Evolutionary conservation across 2,113 vertebrate genomes (phyloP).

Genomic region (Channa maculata): DNA sequence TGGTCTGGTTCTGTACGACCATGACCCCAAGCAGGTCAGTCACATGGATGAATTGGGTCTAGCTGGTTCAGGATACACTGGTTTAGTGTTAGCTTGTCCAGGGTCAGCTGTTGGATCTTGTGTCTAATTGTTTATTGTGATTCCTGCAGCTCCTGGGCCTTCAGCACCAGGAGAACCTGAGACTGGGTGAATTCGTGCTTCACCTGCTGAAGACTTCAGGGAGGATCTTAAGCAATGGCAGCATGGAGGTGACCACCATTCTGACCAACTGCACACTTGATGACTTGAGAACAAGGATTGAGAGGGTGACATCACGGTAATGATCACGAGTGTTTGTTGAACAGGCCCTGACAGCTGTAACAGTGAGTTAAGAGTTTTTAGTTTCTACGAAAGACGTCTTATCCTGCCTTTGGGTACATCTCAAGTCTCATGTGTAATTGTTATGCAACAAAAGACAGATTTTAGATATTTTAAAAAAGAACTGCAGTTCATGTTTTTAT

Average conservation of each 20-base stretch:
- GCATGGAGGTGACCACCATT: slow-evolving; percentile 83
- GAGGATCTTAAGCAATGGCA: slow-evolving; percentile 83
- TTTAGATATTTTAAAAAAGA: no score
- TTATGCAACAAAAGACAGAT: no score
- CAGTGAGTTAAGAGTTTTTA: no score
- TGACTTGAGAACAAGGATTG: slow-evolving; percentile 88
- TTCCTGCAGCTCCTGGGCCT: slow-evolving; percentile 17
- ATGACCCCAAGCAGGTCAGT: slow-evolving; percentile 84
- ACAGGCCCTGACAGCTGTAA: no score
- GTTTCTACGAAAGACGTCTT: no score
- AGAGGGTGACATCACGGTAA: slow-evolving; percentile 92
- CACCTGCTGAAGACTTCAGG: slow-evolving; percentile 85
- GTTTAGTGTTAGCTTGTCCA: not conserved
- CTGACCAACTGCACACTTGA: slow-evolving; percentile 92
- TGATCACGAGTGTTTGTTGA: not conserved
- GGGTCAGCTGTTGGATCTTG: not conserved
- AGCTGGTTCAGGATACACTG: not conserved
- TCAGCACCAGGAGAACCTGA: slow-evolving; percentile 74
- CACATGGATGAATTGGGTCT: not conserved
- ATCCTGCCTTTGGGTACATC: no score
- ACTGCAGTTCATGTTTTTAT: no score
- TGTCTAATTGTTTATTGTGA: slow-evolving; percentile 1
- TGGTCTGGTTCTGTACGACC: slow-evolving; percentile 89
- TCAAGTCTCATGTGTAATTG: no score
- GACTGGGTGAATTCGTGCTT: slow-evolving; percentile 89